Evolutionary conservation across 2,888 invertebrate genomes (phyloP), one percentile per base, ranked within the genome.

Genomic region (Cantharis nigra): DNA sequence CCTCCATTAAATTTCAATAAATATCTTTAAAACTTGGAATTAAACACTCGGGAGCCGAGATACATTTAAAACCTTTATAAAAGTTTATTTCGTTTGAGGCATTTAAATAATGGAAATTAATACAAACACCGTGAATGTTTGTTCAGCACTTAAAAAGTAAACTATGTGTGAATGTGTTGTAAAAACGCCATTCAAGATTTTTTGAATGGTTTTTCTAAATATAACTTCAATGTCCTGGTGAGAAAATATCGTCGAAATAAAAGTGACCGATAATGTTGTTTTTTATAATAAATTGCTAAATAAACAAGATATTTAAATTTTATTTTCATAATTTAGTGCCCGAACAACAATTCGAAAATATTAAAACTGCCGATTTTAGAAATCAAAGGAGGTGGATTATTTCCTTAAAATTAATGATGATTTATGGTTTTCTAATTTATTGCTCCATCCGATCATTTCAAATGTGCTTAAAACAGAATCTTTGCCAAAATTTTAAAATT

Each of bases 131-230:
- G 28, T 71, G 63, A 67, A 63, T 78, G 69, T 79, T 79, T 79
- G 76, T 67, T 23, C 64, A 76, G 72, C 78, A 79, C 78, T 79
- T 79, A 72, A 74, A 74, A 73, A 72, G 69, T 63, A 76, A 76
- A 72, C 75, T 71, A 30, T 26, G 23, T 14, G 18, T 71, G 62
- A 13, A 64, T 69, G 49, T 49, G 73, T 75, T 70, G 70, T 71
- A 71, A 63, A 49, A 75, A 67, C 77, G 74, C 77, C 77, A 79
- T 79, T 75, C 73, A 78, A 14, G 75, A 78, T 76, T 78, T 79
- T 78, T 76, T 79, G 79, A 79, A 79, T 79, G 79, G 72, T 73
- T 78, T 70, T 63, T 79, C 74, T 78, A 75, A 78, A 79, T 78
- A 73, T 79, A 79, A 73, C 78, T 75, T 75, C 65, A 65, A 78